A percentile compares a stretch with the other conserved stretches of the same genome.
phyloP scores from a whole-genome alignment of 2,113 vertebrate species.

The Fregetta grallaria region DNA sequence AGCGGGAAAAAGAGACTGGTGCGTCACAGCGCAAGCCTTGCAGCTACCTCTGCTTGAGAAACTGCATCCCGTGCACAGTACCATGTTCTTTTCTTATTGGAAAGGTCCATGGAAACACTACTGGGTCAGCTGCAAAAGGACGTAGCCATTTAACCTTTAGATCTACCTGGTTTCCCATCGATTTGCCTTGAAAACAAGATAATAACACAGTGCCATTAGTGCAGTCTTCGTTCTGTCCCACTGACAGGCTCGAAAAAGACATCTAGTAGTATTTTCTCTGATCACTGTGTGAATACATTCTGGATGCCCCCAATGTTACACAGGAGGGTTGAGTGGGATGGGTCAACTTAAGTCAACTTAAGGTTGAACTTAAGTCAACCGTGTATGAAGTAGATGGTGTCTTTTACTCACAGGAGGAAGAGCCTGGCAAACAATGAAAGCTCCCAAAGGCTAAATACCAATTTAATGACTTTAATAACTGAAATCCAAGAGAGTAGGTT shows the following conservation, averaged over 20 bases:
- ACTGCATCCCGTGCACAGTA: background rate
- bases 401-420: background rate
- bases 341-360: background rate
- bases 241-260: background rate
- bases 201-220: background rate
- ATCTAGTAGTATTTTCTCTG: background rate
- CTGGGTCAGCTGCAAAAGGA: background rate
- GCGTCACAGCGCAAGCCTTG: background rate
- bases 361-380: background rate
- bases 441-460: background rate
- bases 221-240: background rate
- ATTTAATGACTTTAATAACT: background rate
- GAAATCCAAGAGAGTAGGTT: background rate
- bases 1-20: background rate
- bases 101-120: background rate
- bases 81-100: background rate
- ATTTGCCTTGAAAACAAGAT: background rate
- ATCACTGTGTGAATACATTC: no score
- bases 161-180: background rate
- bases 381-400: background rate
- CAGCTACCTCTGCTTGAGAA: background rate
- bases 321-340: background rate
- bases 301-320: fast-evolving
- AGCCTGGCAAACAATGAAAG: background rate
- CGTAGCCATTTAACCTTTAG: background rate